Evolutionary conservation across 30 jellyfish, hydroid and myxozoan species (phyloP).

Genomic region (Chrysaora quinquecirrha): DNA sequence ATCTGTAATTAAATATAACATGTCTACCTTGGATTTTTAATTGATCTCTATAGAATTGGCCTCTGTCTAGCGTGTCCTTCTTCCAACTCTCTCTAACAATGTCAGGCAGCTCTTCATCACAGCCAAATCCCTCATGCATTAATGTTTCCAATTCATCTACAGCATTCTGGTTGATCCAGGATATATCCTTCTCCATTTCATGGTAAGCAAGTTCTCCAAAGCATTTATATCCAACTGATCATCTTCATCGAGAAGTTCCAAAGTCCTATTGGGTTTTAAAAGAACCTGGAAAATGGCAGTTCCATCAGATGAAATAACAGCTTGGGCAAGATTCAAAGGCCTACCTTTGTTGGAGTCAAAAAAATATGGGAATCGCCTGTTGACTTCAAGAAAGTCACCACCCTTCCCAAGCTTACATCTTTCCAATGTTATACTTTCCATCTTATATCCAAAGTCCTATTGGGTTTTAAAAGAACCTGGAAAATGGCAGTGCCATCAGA

Average conservation of each 20-base stretch:
- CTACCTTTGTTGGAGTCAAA: neutral
- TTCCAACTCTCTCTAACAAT: constrained; percentile 17
- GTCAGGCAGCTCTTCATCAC: constrained; percentile 1
- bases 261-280: neutral
- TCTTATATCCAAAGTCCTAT: neutral
- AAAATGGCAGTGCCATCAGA: neutral
- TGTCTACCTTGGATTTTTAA: constrained; percentile 17
- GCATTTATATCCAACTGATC: neutral
- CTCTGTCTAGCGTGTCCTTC: constrained; percentile 37
- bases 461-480: neutral
- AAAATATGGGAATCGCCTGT: neutral
- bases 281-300: neutral
- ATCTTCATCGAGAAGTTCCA: neutral
- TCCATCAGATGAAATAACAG: neutral
- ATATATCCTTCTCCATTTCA: constrained; percentile 37
- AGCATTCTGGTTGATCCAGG: constrained; percentile 49
- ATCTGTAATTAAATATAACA: neutral
- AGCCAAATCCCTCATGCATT: constrained; percentile 3
- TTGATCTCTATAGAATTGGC: constrained; percentile 46
- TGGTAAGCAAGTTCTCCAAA: neutral
- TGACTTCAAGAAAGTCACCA: neutral
- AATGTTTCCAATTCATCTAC: constrained; percentile 27
- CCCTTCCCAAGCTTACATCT: too few relatives aligned
- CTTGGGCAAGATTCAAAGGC: neutral
- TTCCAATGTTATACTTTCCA: too few relatives aligned